phyloP scores from a whole-genome alignment of 2,113 vertebrate genomes.

The Poeciliopsis turrubarensis region DNA sequence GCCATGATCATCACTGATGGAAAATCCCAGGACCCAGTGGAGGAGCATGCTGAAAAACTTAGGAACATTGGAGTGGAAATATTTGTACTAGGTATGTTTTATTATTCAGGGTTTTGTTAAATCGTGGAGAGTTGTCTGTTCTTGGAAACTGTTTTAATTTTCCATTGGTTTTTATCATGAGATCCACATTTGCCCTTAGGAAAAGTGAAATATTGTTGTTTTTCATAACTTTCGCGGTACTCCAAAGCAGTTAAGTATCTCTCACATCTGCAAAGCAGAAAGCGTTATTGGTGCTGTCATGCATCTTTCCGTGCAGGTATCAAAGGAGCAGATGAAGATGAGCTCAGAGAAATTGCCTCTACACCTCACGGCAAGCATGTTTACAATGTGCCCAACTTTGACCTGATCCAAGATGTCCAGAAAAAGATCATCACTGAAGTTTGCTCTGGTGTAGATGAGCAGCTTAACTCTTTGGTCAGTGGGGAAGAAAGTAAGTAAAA shows the following conservation, averaged over 20 bases:
- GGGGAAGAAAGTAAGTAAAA: conserved; percentile 90
- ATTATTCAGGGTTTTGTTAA: conserved; percentile 59
- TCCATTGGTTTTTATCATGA: conserved; percentile 49
- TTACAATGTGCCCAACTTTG: conserved; percentile 96
- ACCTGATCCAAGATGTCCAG: conserved; percentile 91
- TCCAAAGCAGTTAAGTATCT: conserved; percentile 12
- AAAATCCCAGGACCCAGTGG: conserved; percentile 97
- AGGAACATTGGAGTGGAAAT: conserved; percentile 94
- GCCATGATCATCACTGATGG: conserved; percentile 98
- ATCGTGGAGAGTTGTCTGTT: conserved; percentile 49
- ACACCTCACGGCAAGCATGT: conserved; percentile 89
- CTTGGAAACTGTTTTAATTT: conserved; percentile 61
- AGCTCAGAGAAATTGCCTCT: conserved; percentile 93
- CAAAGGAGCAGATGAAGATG: conserved; percentile 97
- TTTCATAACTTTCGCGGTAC: conserved; percentile 14
- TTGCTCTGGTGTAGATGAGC: conserved; percentile 94
- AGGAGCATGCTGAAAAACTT: conserved; percentile 90
- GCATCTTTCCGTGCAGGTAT: conserved; percentile 84
- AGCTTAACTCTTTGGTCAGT: conserved; percentile 87
- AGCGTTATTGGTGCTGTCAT: conserved; percentile 16
- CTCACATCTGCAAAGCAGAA: conserved; percentile 54
- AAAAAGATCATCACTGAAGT: conserved; percentile 92
- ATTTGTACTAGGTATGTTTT: conserved; percentile 92
- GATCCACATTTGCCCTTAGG: conserved; percentile 42
- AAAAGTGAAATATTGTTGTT: conserved; percentile 31